These are phyloP conservation scores for Stylophora pistillata DNA, from an alignment of 64 coral and sea anemone species.

Conservation along the genomic window DNA sequence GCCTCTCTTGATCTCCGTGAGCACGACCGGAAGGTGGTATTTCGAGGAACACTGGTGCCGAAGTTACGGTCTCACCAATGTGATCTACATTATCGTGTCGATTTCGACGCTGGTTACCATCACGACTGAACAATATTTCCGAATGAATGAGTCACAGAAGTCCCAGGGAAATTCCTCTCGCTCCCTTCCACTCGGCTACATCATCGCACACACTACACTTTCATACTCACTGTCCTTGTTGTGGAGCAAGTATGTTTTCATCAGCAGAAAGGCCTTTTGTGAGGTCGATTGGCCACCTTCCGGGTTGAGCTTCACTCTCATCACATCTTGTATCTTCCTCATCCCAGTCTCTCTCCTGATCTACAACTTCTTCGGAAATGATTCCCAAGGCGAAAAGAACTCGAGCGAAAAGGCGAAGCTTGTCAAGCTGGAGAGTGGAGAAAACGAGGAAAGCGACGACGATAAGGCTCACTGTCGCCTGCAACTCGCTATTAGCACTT, in stretches of 20 bases:
- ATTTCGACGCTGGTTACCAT: constrained; percentile 96
- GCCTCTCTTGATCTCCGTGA: constrained; percentile 81
- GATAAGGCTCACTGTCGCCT: constrained; percentile 59
- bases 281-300: constrained; percentile 93
- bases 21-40: constrained; percentile 84
- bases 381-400: constrained; percentile 36
- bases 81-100: constrained; percentile 96
- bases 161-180: constrained; percentile 29
- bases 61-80: constrained; percentile 95
- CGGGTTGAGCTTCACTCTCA: constrained; percentile 69
- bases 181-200: constrained; percentile 82
- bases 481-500: constrained; percentile 74
- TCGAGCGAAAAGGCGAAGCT: constrained; percentile 45
- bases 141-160: constrained; percentile 46
- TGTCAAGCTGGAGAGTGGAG: constrained; percentile 30
- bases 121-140: constrained; percentile 85
- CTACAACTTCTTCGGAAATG: constrained; percentile 70
- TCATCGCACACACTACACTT: constrained; percentile 94
- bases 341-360: constrained; percentile 87
- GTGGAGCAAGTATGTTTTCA: constrained; percentile 99
- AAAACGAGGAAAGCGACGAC: constrained; percentile 27
- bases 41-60: constrained; percentile 98
- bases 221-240: constrained; percentile 92
- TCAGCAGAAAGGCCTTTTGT: constrained; percentile 96
- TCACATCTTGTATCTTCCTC: constrained; percentile 87